Conservation (phyloP, 2,888 invertebrate species). For the Latheticus oryzae region DNA sequence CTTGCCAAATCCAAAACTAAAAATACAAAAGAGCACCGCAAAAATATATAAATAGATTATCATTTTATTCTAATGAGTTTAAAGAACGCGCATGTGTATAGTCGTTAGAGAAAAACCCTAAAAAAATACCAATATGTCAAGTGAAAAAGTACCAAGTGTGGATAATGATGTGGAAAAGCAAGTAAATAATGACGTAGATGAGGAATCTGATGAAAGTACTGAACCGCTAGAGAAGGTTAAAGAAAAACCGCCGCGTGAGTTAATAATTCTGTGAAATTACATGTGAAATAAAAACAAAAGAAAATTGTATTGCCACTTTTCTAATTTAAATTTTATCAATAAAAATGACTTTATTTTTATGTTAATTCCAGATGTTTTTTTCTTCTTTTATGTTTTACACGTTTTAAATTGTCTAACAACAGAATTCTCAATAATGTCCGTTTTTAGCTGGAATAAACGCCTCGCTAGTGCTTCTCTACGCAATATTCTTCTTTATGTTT, state of each 20-base stretch:
- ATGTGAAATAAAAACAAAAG: constrained; percentile 1
- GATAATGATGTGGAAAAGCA: constrained; percentile 39
- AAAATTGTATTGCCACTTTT: no score
- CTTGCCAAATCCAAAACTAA: constrained; percentile 26
- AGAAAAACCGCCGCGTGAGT: constrained; percentile 58
- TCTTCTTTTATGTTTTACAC: neutral
- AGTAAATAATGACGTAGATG: constrained; percentile 37
- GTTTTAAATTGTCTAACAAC: constrained; percentile 5
- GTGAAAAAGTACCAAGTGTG: constrained; percentile 30
- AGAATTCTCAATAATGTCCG: constrained; percentile 6
- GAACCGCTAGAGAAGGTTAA: constrained; percentile 56
- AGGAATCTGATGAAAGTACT: constrained; percentile 45
- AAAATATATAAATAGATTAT: constrained; percentile 35
- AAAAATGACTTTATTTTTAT: constrained; percentile 5
- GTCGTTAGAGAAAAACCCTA: constrained; percentile 30
- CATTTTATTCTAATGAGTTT: neutral
- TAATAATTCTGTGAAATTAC: neutral
- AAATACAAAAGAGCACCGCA: constrained; percentile 35
- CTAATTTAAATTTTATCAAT: constrained; percentile 18
- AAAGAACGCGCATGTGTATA: constrained; percentile 33
- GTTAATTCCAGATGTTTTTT: constrained; percentile 13
- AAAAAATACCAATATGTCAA: constrained; percentile 42
- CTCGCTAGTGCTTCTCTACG: constrained; percentile 58
- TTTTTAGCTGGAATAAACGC: constrained; percentile 60
- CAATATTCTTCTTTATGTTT: constrained; percentile 58